phyloP scores from a whole-genome alignment of 1,140 invertebrate genomes.

The Musca vetustissima region DNA sequence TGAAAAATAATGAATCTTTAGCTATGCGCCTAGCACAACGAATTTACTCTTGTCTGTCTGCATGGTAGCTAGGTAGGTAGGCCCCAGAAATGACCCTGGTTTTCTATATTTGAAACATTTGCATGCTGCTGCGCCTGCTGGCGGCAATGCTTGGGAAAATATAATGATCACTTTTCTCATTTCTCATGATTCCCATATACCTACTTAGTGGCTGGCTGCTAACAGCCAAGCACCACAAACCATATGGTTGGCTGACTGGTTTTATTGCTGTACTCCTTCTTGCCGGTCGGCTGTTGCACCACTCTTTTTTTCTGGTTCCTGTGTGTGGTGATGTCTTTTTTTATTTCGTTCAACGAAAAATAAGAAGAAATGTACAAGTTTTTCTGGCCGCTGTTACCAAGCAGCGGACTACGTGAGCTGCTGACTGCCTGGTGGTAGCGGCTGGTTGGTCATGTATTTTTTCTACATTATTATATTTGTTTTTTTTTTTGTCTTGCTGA shows the following conservation, averaged over 20 bases:
- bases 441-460: conserved; percentile 5
- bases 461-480: not conserved
- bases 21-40: not conserved
- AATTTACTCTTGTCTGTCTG: not conserved
- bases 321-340: not conserved
- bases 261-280: conserved; percentile 3
- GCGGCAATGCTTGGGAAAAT: not conserved
- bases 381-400: conserved; percentile 13
- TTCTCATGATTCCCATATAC: not conserved
- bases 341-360: not conserved
- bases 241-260: conserved; percentile 13
- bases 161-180: conserved; percentile 1
- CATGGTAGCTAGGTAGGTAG: too few species aligned
- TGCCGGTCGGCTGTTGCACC: not conserved
- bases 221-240: not conserved
- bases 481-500: not conserved
- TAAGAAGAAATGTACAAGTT: too few species aligned
- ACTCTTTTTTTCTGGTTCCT: too few species aligned
- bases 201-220: too few species aligned
- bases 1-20: not conserved
- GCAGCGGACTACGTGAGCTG: conserved; percentile 10
- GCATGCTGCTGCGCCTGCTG: not conserved
- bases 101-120: conserved; percentile 51
- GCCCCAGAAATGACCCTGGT: conserved; percentile 38
- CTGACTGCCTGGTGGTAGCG: not conserved